Percentiles rank a stretch among this genome's conserved stretches.
phyloP scores from a whole-genome alignment of 2,113 vertebrate genomes.

The Bos indicus region DNA sequence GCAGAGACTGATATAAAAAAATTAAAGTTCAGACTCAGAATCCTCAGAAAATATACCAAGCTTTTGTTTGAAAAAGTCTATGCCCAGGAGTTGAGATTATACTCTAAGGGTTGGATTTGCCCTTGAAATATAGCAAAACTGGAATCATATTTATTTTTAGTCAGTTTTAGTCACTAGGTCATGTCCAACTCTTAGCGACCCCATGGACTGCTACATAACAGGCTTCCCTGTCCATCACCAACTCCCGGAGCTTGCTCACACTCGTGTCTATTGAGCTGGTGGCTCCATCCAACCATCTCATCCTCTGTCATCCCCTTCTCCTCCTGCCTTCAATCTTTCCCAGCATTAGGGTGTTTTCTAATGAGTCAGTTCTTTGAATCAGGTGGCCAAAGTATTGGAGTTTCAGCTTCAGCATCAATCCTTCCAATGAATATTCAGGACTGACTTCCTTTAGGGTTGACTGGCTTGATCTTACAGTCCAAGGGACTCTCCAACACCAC shows the following conservation, averaged over 20 bases:
- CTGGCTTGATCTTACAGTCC: not conserved
- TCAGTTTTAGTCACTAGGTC: not conserved
- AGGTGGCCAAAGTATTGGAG: not conserved
- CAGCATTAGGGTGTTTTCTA: not conserved
- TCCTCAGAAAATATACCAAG: not conserved
- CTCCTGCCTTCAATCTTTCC: not conserved
- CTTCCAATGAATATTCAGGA: not conserved
- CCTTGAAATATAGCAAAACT: not conserved
- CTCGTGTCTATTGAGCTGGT: not conserved
- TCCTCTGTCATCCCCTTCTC: not conserved
- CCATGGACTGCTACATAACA: not conserved
- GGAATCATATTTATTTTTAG: not conserved
- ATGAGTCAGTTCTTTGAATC: not conserved
- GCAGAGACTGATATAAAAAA: not conserved
- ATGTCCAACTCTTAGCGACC: not conserved
- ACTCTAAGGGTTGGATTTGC: not conserved
- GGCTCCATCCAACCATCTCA: not conserved
- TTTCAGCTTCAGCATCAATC: not conserved
- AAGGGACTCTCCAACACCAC: not conserved
- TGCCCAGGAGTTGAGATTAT: not conserved
- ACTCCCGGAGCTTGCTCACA: not conserved
- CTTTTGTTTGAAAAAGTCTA: not conserved
- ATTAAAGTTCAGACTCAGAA: not conserved
- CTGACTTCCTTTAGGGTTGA: not conserved
- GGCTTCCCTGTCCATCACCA: not conserved